Percentiles rank a stretch among this genome's conserved stretches.
These are phyloP conservation scores for Porites rus DNA, from an alignment of 92 coral and sea anemone genomes.

Conservation along the genomic window DNA sequence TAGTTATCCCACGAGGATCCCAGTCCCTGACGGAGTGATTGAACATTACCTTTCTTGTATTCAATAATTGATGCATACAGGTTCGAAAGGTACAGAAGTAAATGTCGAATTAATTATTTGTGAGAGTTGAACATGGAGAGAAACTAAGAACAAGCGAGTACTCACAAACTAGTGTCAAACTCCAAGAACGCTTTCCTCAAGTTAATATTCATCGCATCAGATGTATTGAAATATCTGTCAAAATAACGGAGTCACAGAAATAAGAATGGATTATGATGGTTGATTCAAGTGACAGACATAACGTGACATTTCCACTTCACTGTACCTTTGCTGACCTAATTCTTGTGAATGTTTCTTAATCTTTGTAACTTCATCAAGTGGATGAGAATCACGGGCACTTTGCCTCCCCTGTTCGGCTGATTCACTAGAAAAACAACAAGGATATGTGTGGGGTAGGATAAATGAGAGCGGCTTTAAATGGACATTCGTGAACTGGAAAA, in stretches of 20 bases:
- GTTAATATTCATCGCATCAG: constrained; percentile 70
- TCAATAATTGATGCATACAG: no score
- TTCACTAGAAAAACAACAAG: constrained; percentile 46
- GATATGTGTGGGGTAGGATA: background rate
- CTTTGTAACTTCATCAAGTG: constrained; percentile 34
- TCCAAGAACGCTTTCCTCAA: constrained; percentile 79
- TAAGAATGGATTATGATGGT: background rate
- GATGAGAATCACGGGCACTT: background rate
- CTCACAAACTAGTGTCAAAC: constrained; percentile 79
- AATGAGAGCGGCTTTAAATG: no score
- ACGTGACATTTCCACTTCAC: background rate
- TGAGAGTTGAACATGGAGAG: no score
- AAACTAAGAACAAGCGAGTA: background rate
- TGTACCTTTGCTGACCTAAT: constrained; percentile 57
- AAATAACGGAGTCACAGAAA: background rate
- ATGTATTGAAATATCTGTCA: constrained; percentile 55
- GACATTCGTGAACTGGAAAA: no score
- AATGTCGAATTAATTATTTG: no score
- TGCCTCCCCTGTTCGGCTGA: constrained; percentile 36
- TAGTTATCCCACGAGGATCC: no score
- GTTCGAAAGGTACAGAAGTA: no score
- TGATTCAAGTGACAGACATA: background rate
- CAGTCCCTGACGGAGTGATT: no score
- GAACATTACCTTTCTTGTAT: no score
- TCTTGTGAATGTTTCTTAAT: constrained; percentile 49